phyloP scores from a whole-genome alignment of 2,113 vertebrate species.

The Phalacrocorax carbo region DNA sequence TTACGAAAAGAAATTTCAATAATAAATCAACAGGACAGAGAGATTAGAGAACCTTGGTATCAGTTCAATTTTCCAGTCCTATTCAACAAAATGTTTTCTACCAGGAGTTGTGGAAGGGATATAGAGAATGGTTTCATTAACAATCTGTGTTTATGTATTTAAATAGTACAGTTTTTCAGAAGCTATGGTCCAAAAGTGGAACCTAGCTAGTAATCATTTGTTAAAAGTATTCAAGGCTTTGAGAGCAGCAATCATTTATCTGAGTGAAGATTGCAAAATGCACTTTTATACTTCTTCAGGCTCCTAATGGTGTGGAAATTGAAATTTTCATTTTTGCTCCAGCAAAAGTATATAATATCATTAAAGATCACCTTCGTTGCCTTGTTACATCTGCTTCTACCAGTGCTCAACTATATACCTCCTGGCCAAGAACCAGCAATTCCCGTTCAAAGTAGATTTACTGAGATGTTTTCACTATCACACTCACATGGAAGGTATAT shows the following conservation, averaged over 20 bases:
- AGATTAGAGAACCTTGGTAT: conserved; percentile 28
- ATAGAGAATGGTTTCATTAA: background rate
- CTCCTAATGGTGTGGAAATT: conserved; percentile 41
- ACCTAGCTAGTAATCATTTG: conserved; percentile 19
- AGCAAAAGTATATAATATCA: background rate
- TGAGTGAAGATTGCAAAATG: background rate
- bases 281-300: conserved; percentile 23
- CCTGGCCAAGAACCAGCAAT: background rate
- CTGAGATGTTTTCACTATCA: background rate
- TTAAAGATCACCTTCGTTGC: conserved; percentile 29
- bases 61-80: background rate
- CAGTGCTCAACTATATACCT: background rate
- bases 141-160: conserved; percentile 2
- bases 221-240: conserved; percentile 27
- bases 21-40: conserved; percentile 18
- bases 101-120: background rate
- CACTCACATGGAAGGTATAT: background rate
- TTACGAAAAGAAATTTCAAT: background rate
- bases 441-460: background rate
- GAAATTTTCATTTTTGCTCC: conserved; percentile 37
- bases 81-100: background rate
- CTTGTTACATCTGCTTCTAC: background rate
- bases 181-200: background rate
- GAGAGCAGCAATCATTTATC: conserved; percentile 47
- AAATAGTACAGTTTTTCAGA: background rate